Evolutionary conservation across 2,888 invertebrate species (phyloP), one percentile per base, ranked within the genome.

Genomic region (Drosophila monieri): DNA sequence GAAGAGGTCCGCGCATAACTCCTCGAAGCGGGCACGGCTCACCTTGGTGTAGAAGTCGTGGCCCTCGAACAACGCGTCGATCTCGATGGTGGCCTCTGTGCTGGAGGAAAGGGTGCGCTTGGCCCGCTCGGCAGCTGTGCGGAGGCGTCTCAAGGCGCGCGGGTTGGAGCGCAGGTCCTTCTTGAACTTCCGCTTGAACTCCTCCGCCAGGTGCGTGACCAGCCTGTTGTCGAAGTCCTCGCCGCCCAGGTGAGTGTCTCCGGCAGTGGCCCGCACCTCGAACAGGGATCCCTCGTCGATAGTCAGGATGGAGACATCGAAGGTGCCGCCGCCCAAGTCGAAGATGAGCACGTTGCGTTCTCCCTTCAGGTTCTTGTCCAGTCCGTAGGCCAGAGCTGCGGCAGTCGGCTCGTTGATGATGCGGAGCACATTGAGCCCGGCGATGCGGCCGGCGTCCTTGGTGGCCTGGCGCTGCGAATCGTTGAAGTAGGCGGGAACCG

Each of bases 231-330:
- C 97, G 80, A 96, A 97, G 58, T 76, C 97, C 92, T 97, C 97
- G 73, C 97, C 97, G 80, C 97, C 97, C 92, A 97, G 94, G 89
- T 97, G 98, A 68, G 98, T 98, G 90, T 98, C 98, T 71, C 98
- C 98, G 70, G 97, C 97, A n/a, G 97, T 98, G 9, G 98, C 96
- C 90, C 97, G 97, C n/a, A 98, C 98, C 90, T 98, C 98, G 91
- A 98, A 98, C 84, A 96, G 94, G 0, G 90, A 90, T 92, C 98
- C 95, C 91, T 98, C 97, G 92, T 98, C 98, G 90, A 98, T 98
- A 78, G 97, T 97, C 83, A 98, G 93, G 88, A 98, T 96, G 73
- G 98, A 98, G 37, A 98, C 98, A 93, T 98, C 98, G 91, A 98
- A 98, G 78, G 97, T 98, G 81, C 97, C 98, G 89, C 98, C 98